Conservation (phyloP, 2,888 invertebrate species). For the Ornithoptera alexandrae region DNA sequence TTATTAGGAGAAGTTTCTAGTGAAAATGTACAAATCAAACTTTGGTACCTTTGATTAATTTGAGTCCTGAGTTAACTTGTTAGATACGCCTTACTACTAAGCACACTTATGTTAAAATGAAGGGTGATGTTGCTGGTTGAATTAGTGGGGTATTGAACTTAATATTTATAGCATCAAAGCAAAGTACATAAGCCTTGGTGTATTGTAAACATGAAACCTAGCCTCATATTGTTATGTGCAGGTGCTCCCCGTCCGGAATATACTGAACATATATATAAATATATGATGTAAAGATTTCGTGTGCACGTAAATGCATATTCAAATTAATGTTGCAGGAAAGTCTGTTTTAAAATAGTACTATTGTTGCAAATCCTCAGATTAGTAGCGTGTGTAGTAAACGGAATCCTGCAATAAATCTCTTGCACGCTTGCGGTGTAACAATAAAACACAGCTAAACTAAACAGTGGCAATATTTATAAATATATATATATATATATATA, state of each 20-base stretch:
- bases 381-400: slow-evolving; percentile 14
- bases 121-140: neutral
- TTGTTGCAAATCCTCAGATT: slow-evolving; percentile 25
- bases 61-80: too few relatives aligned
- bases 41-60: too few relatives aligned
- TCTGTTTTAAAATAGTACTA: slow-evolving; percentile 18
- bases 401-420: slow-evolving; percentile 25
- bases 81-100: too few relatives aligned
- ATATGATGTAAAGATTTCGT: neutral
- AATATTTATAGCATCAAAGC: neutral
- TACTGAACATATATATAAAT: too few relatives aligned
- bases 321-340: slow-evolving; percentile 1
- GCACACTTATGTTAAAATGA: too few relatives aligned
- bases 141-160: neutral
- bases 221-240: too few relatives aligned
- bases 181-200: neutral
- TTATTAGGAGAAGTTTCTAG: too few relatives aligned
- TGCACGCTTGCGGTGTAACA: slow-evolving; percentile 15
- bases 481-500: neutral
- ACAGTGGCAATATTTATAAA: slow-evolving; percentile 1
- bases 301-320: neutral
- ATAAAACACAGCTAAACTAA: slow-evolving; percentile 15
- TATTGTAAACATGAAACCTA: neutral
- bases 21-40: too few relatives aligned
- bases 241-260: too few relatives aligned